Base-by-base conservation (phyloP, 1,140 invertebrate genomes). In the Propsilocerus akamusi region DNA sequence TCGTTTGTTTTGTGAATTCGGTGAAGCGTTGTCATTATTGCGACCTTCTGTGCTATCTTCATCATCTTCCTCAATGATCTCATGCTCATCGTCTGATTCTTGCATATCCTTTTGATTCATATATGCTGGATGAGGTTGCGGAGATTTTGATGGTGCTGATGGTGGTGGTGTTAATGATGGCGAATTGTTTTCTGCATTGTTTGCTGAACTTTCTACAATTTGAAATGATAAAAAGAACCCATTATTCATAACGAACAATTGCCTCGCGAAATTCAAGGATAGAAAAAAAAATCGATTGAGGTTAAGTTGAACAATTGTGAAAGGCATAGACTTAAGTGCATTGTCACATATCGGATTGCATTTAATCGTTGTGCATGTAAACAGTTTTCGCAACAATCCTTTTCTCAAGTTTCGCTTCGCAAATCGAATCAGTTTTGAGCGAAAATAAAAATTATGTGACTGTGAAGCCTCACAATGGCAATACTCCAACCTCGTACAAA, bases 141-240 rank as follows among this genome's bases (percentile, higher is more conserved):
- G 73, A 14, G 76, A 77, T 17, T 69, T 66, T 4, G 72, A 69
- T 10, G 75, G 69, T 57, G 77, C 73, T 55, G 49, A 25, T 14
- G 49, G 25, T 23, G 49, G 49, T 28, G 52, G 52, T 48, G 49
- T 53, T 24, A 50, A 17, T 52, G 63, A 63, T 24, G 63, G 65
- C 47, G 63, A 64, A 25, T 60, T 59, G 59, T 65, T 65, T 50
- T 65, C 63, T 8, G 63, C 64, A 14, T 61, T 65, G 48, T 65
- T 65, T 25, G 75, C 80, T 26, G 77, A 80, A 54, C 77, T 77
- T 59, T 78, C 79, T 82, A 73, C 47, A 76, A 76, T 8, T 30
- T 30, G 10, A 30, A 65, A 61, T 67, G 57, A 60, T 53, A 47
- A 48, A 52, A 51, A 24, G 14, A 25, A 23, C 26, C 7, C 7